Evolutionary conservation across 2,888 invertebrate species (phyloP), one percentile per base, ranked within the genome.

Genomic region (Drosophila bunnanda): DNA sequence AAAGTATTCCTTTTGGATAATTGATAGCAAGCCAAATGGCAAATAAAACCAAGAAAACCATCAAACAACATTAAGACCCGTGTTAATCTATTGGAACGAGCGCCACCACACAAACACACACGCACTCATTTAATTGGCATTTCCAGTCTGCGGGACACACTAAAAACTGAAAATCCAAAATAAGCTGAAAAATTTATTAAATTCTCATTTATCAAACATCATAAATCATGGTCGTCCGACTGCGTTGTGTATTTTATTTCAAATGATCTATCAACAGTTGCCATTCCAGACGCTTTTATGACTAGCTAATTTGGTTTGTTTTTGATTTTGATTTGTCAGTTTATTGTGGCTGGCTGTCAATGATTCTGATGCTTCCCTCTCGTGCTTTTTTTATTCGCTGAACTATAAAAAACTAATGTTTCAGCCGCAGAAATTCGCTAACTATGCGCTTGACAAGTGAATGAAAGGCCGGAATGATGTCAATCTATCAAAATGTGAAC

Each of bases 231-330:
- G 46, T 39, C 50, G 65, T 22, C 85, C 67, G 48, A 44, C 48
- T 68, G 50, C 34, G 55, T 59, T 71, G 59, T 71, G 59, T 74
- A 79, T 68, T 65, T 75, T 75, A 66, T 76, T 66, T 86, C 54
- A 77, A 86, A 83, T 86, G 83, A 84, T 88, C 89, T 84, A 88
- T 84, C 89, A 84, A 86, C 83, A 88, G 83, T 88, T 84, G 83
- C 87, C 83, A 84, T 83, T 85, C 39, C 52, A 30, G 59, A 59
- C 39, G 65, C 70, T 71, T 85, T 88, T 84, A 84, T 88, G 87
- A 77, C 87, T 82, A 80, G 89, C 86, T 84, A 84, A 84, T 84
- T 88, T 86, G 46, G 76, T 60, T 72, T 86, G 86, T 78, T 83
- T 88, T 65, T 82, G 82, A 82, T 72, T 77, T 82, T 84, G 85